A percentile compares a stretch with the other conserved stretches of the same genome.
These are phyloP conservation scores for Sander vitreus DNA, from an alignment of 2,113 vertebrate genomes.

Conservation along the genomic window DNA sequence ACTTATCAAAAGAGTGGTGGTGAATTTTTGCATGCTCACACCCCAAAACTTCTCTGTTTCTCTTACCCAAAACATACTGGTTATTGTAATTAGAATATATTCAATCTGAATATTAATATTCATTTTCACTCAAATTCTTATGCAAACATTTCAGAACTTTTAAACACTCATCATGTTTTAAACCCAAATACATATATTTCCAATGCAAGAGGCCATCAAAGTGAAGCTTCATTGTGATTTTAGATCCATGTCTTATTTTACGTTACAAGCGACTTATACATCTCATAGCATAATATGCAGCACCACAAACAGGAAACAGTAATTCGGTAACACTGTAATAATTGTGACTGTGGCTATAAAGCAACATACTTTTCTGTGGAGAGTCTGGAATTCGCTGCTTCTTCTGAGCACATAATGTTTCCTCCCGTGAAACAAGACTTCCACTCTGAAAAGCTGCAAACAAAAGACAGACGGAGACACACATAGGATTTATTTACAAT, in stretches of 20 bases:
- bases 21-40: too few species aligned
- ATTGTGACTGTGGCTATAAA: not conserved
- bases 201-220: not conserved
- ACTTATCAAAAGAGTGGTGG: too few species aligned
- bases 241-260: not conserved
- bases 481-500: not conserved
- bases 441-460: conserved; percentile 90
- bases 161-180: too few species aligned
- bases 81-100: too few species aligned
- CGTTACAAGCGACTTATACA: not conserved
- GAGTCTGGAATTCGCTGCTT: conserved; percentile 92
- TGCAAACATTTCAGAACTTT: too few species aligned
- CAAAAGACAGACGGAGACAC: conserved; percentile 6
- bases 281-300: not conserved
- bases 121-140: too few species aligned
- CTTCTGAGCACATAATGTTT: conserved; percentile 90
- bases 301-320: not conserved
- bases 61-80: too few species aligned
- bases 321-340: not conserved
- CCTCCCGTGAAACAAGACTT: conserved; percentile 91
- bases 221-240: not conserved
- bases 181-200: too few species aligned
- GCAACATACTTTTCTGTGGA: conserved; percentile 90
- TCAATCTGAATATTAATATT: too few species aligned
- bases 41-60: too few species aligned